Evolutionary conservation across 2,888 invertebrate species (phyloP), one percentile per base, ranked within the genome.

Genomic region (Drosophila dives): DNA sequence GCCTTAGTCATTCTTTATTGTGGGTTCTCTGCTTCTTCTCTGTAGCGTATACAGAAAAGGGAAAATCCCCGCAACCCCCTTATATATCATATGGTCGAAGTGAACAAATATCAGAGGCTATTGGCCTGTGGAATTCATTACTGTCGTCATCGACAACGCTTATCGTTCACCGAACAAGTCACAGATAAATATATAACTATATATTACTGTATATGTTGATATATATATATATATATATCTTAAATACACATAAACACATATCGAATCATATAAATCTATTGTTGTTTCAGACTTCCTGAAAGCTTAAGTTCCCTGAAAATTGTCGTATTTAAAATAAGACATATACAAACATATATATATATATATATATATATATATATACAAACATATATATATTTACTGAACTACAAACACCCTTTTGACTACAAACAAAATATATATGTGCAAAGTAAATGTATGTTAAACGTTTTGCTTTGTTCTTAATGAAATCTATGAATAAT

Each of bases 51-150:
- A 70, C 50, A 65, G 75, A 86, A 84, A 85, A 83, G 84, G 70
- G 79, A 86, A 84, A 84, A 84, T 76, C 63, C 61, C 56, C 55
- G n/a, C 32, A 11, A 11, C 26, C 55, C 36, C 40, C 26, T 15
- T 64, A 10, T 1, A 36, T 7, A 53, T 23, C 58, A 5, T 26
- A n/a, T 12, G 1, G 3, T 29, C 20, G 51, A 33, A 33, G 33
- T 20, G 29, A 20, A 51, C 59, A 56, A 72, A 79, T 79, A 79
- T 68, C 72, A 68, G 75, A 81, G 88, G 84, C 77, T 88, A 86
- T 86, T 86, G 89, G 84, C 88, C 84, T 86, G 68, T 78, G 70
- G 69, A 64, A 65, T 72, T 72, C 70, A 62, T 56, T 56, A 67
- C 70, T 34, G 64, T 75, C 74, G 85, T 72, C 80, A 73, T 78